phyloP scores from a whole-genome alignment of 2,888 invertebrate species.

The Cenopis cana region DNA sequence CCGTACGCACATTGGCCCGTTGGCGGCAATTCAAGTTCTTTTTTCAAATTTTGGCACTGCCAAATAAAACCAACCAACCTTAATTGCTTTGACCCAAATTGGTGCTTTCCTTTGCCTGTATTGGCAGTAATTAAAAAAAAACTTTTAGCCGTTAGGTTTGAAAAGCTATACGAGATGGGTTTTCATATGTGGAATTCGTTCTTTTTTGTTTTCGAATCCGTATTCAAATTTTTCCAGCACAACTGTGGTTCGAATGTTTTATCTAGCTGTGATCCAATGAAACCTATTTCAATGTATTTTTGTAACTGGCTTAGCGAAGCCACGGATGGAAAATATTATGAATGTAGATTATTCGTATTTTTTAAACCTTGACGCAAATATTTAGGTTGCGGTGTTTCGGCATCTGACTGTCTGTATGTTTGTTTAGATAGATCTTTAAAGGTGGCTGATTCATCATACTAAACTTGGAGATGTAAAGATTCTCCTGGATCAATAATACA shows the following conservation, averaged over 20 bases:
- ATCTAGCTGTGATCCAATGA: background rate
- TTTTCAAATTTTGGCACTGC: slow-evolving; percentile 75
- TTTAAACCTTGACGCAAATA: no score
- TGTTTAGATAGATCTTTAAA: no score
- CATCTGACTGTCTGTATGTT: no score
- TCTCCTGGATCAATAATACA: no score
- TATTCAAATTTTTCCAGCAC: background rate
- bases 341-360: no score
- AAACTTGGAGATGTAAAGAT: no score
- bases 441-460: background rate
- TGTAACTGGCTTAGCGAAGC: background rate
- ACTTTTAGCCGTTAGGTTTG: slow-evolving; percentile 27
- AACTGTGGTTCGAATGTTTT: background rate
- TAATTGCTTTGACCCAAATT: slow-evolving; percentile 77
- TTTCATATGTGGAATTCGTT: slow-evolving; percentile 12
- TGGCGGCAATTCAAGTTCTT: slow-evolving; percentile 72
- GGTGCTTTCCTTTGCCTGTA: slow-evolving; percentile 58
- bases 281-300: background rate
- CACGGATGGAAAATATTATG: background rate
- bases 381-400: no score
- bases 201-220: background rate
- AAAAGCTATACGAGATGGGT: slow-evolving; percentile 10
- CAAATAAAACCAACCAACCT: slow-evolving; percentile 71
- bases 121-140: slow-evolving; percentile 63
- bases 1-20: slow-evolving; percentile 53